These are phyloP conservation scores for Drosophila hamatofila DNA, from an alignment of 2,888 invertebrate species.

Conservation along the genomic window DNA sequence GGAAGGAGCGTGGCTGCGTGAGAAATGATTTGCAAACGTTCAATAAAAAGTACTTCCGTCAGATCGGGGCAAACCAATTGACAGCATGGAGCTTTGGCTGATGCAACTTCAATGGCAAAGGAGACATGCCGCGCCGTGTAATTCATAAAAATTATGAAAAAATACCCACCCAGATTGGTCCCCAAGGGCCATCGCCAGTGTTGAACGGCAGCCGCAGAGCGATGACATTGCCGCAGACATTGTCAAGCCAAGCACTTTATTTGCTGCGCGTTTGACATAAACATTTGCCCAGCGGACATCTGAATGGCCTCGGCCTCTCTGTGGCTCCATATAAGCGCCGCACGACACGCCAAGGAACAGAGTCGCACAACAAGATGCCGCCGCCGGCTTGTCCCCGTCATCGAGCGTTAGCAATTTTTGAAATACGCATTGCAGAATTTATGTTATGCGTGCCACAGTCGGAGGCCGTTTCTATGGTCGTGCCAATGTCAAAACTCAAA, in stretches of 20 bases:
- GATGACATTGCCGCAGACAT: slow-evolving; percentile 77
- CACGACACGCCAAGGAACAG: slow-evolving; percentile 72
- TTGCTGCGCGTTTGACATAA: slow-evolving; percentile 79
- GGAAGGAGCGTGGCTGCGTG: slow-evolving; percentile 18
- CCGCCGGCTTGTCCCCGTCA: slow-evolving; percentile 43
- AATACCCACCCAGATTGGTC: slow-evolving; percentile 78
- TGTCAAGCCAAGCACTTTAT: slow-evolving; percentile 80
- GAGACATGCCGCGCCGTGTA: slow-evolving; percentile 56
- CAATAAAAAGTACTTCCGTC: slow-evolving; percentile 55
- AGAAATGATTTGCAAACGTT: slow-evolving; percentile 66
- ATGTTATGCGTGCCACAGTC: slow-evolving; percentile 76
- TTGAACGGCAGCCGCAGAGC: slow-evolving; percentile 31
- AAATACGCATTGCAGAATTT: slow-evolving; percentile 79
- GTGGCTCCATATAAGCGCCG: slow-evolving; percentile 73
- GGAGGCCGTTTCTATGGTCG: slow-evolving; percentile 56
- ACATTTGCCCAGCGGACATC: slow-evolving; percentile 79
- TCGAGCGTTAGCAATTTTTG: slow-evolving; percentile 72
- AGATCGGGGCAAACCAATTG: slow-evolving; percentile 42
- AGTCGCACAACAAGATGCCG: slow-evolving; percentile 38
- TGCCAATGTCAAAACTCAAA: slow-evolving; percentile 57
- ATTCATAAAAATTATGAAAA: slow-evolving; percentile 79
- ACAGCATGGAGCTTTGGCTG: slow-evolving; percentile 19
- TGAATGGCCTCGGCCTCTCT: slow-evolving; percentile 77
- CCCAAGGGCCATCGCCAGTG: slow-evolving; percentile 65
- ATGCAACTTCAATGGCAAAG: slow-evolving; percentile 45